Percentiles rank a stretch among this genome's conserved stretches.
phyloP scores from a whole-genome alignment of 2,797 vertebrate species.

The Acomys russatus region DNA sequence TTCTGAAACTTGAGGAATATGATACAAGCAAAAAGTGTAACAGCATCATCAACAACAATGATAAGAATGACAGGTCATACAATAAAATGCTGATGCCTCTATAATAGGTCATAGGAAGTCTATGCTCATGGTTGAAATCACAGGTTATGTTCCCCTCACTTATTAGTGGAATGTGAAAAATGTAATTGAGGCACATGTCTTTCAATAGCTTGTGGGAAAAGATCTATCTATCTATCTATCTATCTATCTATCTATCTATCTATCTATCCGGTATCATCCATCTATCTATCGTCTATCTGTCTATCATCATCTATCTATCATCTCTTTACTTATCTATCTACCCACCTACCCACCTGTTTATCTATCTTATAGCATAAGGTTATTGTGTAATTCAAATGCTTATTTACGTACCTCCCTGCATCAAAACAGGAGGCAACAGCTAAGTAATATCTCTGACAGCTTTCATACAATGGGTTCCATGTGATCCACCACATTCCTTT shows the following conservation, averaged over 20 bases:
- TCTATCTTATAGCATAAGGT: too few relatives aligned
- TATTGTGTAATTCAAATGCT: too few relatives aligned
- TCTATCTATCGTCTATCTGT: too few relatives aligned
- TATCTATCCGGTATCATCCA: too few relatives aligned
- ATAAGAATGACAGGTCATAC: not conserved
- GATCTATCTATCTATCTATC: not conserved
- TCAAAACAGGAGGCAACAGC: too few relatives aligned
- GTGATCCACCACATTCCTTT: too few relatives aligned
- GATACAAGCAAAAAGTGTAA: not conserved
- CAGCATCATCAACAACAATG: not conserved
- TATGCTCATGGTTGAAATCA: not conserved
- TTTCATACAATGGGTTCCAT: too few relatives aligned
- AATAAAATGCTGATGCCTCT: not conserved
- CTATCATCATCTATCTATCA: too few relatives aligned
- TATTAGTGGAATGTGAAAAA: not conserved
- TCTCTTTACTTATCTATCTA: too few relatives aligned
- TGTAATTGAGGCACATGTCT: not conserved
- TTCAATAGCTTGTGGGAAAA: not conserved
- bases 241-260: not conserved
- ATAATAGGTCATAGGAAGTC: not conserved
- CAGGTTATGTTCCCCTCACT: not conserved
- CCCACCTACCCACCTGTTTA: too few relatives aligned
- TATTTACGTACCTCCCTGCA: too few relatives aligned
- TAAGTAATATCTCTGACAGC: too few relatives aligned
- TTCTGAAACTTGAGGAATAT: not conserved